Evolutionary conservation across 2,888 invertebrate species (phyloP), one percentile per base, ranked within the genome.

Genomic region (Artemia sinica): DNA sequence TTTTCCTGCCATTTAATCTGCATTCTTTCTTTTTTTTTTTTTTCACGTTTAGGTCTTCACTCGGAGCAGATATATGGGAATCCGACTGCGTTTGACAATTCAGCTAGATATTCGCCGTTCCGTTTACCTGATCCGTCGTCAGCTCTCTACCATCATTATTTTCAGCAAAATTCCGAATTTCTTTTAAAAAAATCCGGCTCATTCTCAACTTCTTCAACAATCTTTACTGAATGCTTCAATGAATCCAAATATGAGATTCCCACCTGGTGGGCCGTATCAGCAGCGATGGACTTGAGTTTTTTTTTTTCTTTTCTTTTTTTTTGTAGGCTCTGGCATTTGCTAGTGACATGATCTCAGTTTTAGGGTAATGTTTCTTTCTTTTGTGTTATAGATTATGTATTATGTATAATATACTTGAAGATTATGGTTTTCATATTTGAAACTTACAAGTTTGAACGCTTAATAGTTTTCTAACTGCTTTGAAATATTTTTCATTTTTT

Each of bases 191-290:
- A 58, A 58, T 58, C 58, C 58, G 58, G 58, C 58, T 14, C 58
- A 58, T 18, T 58, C 58, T 58, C 58, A 58, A 18, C 18, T 58
- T 14, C 58, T 58, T 9, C 58, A 58, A 58, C 58, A 58, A 58
- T 58, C 58, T 58, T 18, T 58, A 10, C 58, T 58, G 14, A 58
- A 58, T 58, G 58, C 58, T 18, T 58, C 58, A 58, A 58, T 58
- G 58, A 58, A 58, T 18, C 58, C 58, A 10, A 58, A 58, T 58
- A 58, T 58, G 58, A 58, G 58, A 9, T 58, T 58, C 10, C 58
- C 58, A 14, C 58, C 58, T 18, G 58, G 58, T 8, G 18, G 18
- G 8, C 58, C 58, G 18, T 58, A 58, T 9, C 58, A 58, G 58
- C 58, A 58, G 58, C 58, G 58, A 18, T 58, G 58, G 58, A 58